Conservation (phyloP, 2,113 vertebrate genomes). For the Poeciliopsis occidentalis region DNA sequence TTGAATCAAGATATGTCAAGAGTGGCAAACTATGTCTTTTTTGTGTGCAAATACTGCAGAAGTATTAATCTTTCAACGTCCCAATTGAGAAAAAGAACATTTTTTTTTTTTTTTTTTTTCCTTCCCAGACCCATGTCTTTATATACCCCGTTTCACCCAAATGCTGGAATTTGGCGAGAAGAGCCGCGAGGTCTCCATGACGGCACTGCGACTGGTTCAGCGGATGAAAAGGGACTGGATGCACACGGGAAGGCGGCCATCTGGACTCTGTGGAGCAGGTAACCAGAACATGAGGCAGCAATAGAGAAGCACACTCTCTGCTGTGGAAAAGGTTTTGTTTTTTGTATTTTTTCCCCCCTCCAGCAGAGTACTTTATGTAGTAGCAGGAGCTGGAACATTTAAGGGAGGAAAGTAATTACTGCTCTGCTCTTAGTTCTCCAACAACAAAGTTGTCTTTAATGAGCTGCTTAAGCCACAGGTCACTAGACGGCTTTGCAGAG, state of each 20-base stretch:
- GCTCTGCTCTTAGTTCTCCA: not conserved
- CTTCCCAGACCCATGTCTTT: constrained; percentile 90
- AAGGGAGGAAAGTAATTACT: not conserved
- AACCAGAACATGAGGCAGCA: constrained; percentile 2
- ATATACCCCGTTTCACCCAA: constrained; percentile 97
- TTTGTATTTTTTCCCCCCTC: not conserved
- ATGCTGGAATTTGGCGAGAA: constrained; percentile 96
- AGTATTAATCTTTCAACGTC: not conserved
- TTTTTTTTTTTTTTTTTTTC: not conserved
- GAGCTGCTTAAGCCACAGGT: not conserved
- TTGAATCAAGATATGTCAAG: too few relatives aligned
- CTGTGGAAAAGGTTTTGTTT: not conserved
- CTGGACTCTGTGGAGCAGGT: constrained; percentile 96
- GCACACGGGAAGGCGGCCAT: constrained; percentile 95
- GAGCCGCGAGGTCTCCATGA: constrained; percentile 98
- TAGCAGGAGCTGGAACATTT: not conserved
- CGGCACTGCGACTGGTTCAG: constrained; percentile 91
- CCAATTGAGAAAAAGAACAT: not conserved
- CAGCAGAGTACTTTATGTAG: not conserved
- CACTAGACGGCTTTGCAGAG: constrained; percentile 3
- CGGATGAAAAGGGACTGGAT: constrained; percentile 99
- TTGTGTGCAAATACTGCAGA: too few relatives aligned
- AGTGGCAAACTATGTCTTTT: too few relatives aligned
- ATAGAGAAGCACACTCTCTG: not conserved
- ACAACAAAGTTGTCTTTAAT: not conserved